Conservation (phyloP, 1,140 invertebrate species). For the Diachasma alloeum region DNA sequence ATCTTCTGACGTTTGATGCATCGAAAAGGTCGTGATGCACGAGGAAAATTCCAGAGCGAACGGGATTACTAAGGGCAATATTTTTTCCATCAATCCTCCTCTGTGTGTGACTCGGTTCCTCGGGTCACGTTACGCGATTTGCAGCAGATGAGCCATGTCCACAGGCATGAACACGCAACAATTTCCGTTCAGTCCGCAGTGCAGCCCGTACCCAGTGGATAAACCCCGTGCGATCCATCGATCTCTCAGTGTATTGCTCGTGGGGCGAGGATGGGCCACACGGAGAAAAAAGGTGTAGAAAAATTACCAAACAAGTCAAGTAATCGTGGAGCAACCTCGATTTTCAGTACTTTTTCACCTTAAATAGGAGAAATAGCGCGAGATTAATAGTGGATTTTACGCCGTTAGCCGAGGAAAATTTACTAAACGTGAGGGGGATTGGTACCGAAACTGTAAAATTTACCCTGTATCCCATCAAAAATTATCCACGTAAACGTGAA, state of each 20-base stretch:
- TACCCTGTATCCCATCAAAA: too few species aligned
- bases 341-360: too few species aligned
- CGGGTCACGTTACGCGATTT: neutral
- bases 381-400: too few species aligned
- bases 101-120: neutral
- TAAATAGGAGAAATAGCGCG: too few species aligned
- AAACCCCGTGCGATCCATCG: neutral
- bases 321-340: too few species aligned
- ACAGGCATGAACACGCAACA: slow-evolving; percentile 12
- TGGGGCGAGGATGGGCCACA: too few species aligned
- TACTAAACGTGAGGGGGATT: too few species aligned
- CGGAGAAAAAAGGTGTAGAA: too few species aligned
- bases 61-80: slow-evolving; percentile 9
- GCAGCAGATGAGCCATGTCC: slow-evolving; percentile 20
- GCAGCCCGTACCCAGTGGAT: neutral
- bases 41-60: neutral
- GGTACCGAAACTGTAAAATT: too few species aligned
- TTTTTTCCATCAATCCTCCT: neutral
- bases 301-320: too few species aligned
- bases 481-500: too few species aligned
- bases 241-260: neutral
- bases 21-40: neutral
- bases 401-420: too few species aligned
- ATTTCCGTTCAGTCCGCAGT: slow-evolving; percentile 1
- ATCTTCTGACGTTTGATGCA: neutral